Evolutionary conservation across 2,797 vertebrate genomes (phyloP).

Genomic region (Apogon hyalosoma): DNA sequence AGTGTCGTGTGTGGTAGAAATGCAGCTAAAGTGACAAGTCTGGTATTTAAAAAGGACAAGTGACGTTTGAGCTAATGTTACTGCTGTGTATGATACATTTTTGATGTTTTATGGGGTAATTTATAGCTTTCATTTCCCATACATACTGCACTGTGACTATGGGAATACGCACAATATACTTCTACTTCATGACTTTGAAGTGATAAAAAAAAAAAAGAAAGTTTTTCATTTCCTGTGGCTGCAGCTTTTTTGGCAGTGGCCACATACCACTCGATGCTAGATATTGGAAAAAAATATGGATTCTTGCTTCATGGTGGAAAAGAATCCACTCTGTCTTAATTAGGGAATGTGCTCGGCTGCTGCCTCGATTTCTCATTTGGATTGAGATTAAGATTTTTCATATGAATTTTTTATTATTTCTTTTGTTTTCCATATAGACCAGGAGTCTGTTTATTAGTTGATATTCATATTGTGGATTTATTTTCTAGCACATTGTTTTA

Average conservation of each 20-base stretch:
- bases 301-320: not conserved
- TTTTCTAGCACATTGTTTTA: too few species aligned
- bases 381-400: not conserved
- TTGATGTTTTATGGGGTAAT: not conserved
- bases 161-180: not conserved
- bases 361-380: conserved; percentile 15
- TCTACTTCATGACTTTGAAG: conserved; percentile 6
- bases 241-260: not conserved
- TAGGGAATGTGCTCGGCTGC: not conserved
- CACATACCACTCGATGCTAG: not conserved
- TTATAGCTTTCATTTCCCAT: not conserved
- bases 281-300: conserved; percentile 8
- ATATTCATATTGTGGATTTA: not conserved
- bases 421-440: not conserved
- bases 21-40: conserved; percentile 3
- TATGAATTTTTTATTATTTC: not conserved
- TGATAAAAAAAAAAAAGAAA: not conserved
- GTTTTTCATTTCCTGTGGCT: conserved; percentile 12
- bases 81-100: not conserved
- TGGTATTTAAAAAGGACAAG: conserved; percentile 5
- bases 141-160: not conserved
- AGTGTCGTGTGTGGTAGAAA: not conserved
- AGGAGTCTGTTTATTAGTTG: not conserved
- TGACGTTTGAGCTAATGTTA: conserved; percentile 5
- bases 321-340: conserved; percentile 23